Percentiles rank a stretch among this genome's conserved stretches.
These are phyloP conservation scores for Machimus rusticus DNA, from an alignment of 2,888 invertebrate species.

Conservation along the genomic window DNA sequence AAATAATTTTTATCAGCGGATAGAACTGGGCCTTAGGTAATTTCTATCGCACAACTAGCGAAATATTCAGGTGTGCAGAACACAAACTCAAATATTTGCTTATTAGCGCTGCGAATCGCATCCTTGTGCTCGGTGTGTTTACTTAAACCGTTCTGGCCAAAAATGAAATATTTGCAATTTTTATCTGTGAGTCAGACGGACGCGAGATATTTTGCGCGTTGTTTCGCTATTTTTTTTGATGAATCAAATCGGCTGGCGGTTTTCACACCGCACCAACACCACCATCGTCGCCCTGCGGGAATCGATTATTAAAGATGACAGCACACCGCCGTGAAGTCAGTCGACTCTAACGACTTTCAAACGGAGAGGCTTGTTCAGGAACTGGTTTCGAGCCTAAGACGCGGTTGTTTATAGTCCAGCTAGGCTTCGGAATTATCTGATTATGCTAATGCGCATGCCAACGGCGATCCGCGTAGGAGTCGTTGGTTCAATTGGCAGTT, in stretches of 20 bases:
- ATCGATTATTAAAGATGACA: constrained; percentile 1
- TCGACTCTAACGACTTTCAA: background rate
- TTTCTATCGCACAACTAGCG: background rate
- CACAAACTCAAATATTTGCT: background rate
- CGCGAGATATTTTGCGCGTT: background rate
- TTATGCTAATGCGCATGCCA: constrained; percentile 17
- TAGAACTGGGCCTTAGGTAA: background rate
- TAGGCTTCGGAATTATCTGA: background rate
- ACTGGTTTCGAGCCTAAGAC: background rate
- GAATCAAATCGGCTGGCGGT: background rate
- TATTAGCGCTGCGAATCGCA: background rate
- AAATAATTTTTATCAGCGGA: background rate
- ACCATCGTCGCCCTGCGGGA: background rate
- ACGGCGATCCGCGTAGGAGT: background rate
- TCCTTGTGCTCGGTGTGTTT: background rate
- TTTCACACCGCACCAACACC: background rate
- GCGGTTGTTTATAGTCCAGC: background rate
- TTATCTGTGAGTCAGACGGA: background rate
- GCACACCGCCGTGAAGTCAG: background rate
- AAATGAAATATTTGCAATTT: background rate
- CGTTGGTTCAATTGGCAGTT: background rate
- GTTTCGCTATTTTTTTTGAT: background rate
- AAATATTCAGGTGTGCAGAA: background rate
- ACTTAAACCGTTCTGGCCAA: background rate
- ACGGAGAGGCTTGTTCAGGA: background rate